These are phyloP conservation scores for Actinemys pallida DNA, from an alignment of 2,113 vertebrate species.

Conservation along the genomic window DNA sequence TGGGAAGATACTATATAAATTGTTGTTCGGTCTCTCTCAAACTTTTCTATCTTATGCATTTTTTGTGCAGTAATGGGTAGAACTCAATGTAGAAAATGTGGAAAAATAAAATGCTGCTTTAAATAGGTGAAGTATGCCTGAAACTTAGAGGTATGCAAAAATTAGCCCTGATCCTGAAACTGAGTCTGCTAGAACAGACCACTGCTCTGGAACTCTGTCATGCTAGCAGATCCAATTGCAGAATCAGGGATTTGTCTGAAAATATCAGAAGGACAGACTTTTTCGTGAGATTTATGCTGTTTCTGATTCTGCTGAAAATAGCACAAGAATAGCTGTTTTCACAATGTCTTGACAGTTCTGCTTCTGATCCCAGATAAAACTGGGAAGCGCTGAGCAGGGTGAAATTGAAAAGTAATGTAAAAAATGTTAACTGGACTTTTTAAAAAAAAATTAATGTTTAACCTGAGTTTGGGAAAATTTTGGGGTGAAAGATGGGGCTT, in stretches of 20 bases:
- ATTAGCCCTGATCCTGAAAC: not conserved
- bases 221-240: not conserved
- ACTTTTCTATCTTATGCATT: too few species aligned
- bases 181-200: not conserved
- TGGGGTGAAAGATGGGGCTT: not conserved
- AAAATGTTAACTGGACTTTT: not conserved
- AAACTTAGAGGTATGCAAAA: not conserved
- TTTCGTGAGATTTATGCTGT: not conserved
- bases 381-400: not conserved
- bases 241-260: not conserved
- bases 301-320: not conserved
- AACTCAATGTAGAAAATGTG: not conserved
- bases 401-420: not conserved
- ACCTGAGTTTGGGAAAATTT: not conserved
- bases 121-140: not conserved
- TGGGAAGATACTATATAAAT: too few species aligned
- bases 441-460: not conserved
- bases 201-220: not conserved
- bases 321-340: not conserved
- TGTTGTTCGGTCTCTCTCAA: too few species aligned
- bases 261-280: not conserved
- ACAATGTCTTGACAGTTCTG: fast-evolving
- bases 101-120: not conserved
- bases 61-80: too few species aligned
- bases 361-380: not conserved